phyloP scores from a whole-genome alignment of 92 coral and sea anemone genomes.

The Virgularia gustaviana region DNA sequence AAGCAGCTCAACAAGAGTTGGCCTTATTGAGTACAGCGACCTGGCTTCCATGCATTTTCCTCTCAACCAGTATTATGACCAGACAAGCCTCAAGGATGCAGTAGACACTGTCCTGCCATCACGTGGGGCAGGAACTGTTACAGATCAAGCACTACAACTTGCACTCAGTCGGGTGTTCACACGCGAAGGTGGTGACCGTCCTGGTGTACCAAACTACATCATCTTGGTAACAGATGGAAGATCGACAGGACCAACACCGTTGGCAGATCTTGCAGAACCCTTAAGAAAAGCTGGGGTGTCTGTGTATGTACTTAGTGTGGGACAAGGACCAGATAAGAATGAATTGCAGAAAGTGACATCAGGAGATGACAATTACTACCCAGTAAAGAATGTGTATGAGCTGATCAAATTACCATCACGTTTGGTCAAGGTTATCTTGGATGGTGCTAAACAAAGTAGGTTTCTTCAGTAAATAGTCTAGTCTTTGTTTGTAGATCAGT shows the following conservation, averaged over 20 bases:
- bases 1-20: conserved; percentile 18
- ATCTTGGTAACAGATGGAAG: conserved; percentile 71
- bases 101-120: conserved; percentile 22
- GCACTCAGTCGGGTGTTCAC: conserved; percentile 28
- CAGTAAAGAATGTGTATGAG: conserved; percentile 24
- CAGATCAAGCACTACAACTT: conserved; percentile 17
- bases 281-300: conserved; percentile 60
- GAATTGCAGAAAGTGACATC: conserved; percentile 48
- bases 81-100: conserved; percentile 16
- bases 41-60: conserved; percentile 37
- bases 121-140: conserved; percentile 17
- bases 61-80: conserved; percentile 13
- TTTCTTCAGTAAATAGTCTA: not conserved
- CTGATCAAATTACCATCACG: conserved; percentile 18
- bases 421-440: conserved; percentile 4
- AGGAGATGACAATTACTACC: conserved; percentile 2
- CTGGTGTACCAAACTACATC: conserved; percentile 61
- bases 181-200: conserved; percentile 53
- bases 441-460: conserved; percentile 14
- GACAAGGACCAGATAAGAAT: conserved; percentile 38
- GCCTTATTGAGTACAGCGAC: conserved; percentile 36
- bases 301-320: conserved; percentile 63
- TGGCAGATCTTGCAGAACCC: conserved; percentile 56
- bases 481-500: too few species aligned
- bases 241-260: conserved; percentile 52